phyloP scores from a whole-genome alignment of 2,888 invertebrate species.

The Drosophila prolongata region DNA sequence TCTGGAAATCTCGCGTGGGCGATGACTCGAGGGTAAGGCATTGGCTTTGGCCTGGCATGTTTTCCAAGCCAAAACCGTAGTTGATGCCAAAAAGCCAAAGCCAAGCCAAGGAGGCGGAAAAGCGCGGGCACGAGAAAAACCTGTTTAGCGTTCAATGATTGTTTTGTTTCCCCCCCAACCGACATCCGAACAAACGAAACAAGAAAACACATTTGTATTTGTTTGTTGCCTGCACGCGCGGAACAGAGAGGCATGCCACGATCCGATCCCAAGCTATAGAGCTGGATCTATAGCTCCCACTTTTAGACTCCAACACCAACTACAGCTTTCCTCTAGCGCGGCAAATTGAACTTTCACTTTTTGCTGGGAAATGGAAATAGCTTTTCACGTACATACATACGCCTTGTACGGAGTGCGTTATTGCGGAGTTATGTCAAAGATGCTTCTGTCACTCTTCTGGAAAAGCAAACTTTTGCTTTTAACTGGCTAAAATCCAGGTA shows the following conservation, averaged over 20 bases:
- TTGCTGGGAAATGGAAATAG: conserved; percentile 50
- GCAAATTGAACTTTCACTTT: conserved; percentile 80
- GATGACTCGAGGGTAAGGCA: conserved; percentile 36
- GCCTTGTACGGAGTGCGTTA: conserved; percentile 19
- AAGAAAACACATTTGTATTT: conserved; percentile 69
- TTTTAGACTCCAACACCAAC: conserved; percentile 16
- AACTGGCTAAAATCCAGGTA: conserved; percentile 26
- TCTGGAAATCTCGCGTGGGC: conserved; percentile 39
- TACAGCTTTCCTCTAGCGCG: conserved; percentile 36
- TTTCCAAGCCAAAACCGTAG: conserved; percentile 13
- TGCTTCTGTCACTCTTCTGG: conserved; percentile 51
- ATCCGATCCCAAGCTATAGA: conserved; percentile 25
- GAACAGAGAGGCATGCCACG: conserved; percentile 49
- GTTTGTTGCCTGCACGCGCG: conserved; percentile 57
- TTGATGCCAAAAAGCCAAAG: not conserved
- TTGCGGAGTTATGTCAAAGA: conserved; percentile 65
- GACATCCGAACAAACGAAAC: conserved; percentile 29
- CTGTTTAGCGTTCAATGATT: conserved; percentile 76
- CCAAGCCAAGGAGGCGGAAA: conserved; percentile 76
- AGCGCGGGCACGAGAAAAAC: conserved; percentile 75
- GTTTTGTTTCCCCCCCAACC: conserved; percentile 38
- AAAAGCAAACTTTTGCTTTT: conserved; percentile 49
- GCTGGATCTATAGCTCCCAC: conserved; percentile 1
- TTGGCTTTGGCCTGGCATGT: conserved; percentile 19
- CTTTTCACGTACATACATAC: conserved; percentile 6